Evolutionary conservation across 2,113 vertebrate genomes (phyloP).

Genomic region (Hypocryptadius cinnamomeus): DNA sequence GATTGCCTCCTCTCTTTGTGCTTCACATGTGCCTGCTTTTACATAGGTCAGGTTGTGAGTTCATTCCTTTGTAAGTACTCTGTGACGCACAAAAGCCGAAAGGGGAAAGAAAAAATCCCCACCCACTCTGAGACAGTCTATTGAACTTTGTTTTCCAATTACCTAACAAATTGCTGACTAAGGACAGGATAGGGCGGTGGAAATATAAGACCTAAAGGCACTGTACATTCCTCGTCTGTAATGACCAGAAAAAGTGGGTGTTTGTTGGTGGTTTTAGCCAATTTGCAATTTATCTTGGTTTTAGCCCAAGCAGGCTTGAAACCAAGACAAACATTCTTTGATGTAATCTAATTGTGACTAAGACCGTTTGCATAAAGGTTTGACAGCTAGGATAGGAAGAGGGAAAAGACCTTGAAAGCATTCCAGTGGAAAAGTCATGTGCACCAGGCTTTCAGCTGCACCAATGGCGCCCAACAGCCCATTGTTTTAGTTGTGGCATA

Average conservation of each 20-base stretch:
- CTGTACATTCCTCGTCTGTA: constrained; percentile 36
- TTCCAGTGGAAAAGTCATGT: constrained; percentile 58
- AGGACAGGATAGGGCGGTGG: constrained; percentile 42
- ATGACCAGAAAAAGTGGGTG: constrained; percentile 17
- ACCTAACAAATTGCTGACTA: constrained; percentile 61
- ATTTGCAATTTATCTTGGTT: constrained; percentile 69
- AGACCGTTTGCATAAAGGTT: constrained; percentile 41
- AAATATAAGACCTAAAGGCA: constrained; percentile 5
- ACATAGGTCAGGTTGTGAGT: neutral
- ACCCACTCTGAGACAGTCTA: constrained; percentile 33
- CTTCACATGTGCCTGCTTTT: neutral
- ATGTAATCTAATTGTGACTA: constrained; percentile 63
- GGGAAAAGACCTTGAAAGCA: constrained; percentile 53
- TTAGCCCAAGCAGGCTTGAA: constrained; percentile 66
- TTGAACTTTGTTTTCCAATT: constrained; percentile 59
- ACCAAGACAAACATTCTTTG: constrained; percentile 75
- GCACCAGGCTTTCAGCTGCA: neutral
- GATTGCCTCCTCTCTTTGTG: neutral
- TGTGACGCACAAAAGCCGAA: constrained; percentile 41
- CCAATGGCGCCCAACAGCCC: neutral
- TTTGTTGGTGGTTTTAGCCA: constrained; percentile 40
- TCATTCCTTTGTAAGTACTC: constrained; percentile 1
- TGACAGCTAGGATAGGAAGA: constrained; percentile 42
- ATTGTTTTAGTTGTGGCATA: neutral
- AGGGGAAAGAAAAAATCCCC: constrained; percentile 46